Base-by-base conservation (phyloP, 2,113 vertebrate genomes). In the Gopherus evgoodei region DNA sequence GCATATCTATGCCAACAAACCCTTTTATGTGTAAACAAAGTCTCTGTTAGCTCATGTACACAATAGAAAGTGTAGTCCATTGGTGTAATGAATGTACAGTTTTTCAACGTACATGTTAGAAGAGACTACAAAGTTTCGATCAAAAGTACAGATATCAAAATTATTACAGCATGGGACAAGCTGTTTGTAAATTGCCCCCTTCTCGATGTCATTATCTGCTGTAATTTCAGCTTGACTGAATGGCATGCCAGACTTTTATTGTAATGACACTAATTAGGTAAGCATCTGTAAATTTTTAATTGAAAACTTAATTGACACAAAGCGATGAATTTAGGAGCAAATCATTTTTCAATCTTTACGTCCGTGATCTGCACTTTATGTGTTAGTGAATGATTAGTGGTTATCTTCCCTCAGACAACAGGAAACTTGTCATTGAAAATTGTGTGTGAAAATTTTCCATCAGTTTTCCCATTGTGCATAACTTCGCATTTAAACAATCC, bases 161-260 rank as follows among this genome's bases (percentile, higher is more conserved):
- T 49, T 75, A 76, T 50, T 86, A 56, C 2, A 27, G 54, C 78
- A 25, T 84, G 65, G n/a, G 83, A 81, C 80, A 88, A 84, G 2
- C 19, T 72, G 7, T n/a, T 76, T 35, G n/a, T 24, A 44, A 93
- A 42, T 93, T 24, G 4, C 6, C 10, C 0, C 4, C 27, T 25
- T 76, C 53, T 31, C 5, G 4, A 27, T 90, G 38, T 52, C 1
- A 0, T 87, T 88, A 72, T 38, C 44, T 72, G 75, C 62, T 84
- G 22, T 5, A 91, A 72, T 44, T 92, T 81, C 78, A 54, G 52
- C 82, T 95, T 94, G 75, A 57, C n/a, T 78, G 94, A 96, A 86
- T 25, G 53, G 10, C 82, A 2, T 82, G 72, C 27, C 29, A 86
- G 59, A 57, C 38, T 59, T 95, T 84, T 84, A 84, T 38, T 84